Evolutionary conservation across 2,113 vertebrate species (phyloP), one percentile per base, ranked within the genome.

Genomic region (Chaetorhynchus papuensis): DNA sequence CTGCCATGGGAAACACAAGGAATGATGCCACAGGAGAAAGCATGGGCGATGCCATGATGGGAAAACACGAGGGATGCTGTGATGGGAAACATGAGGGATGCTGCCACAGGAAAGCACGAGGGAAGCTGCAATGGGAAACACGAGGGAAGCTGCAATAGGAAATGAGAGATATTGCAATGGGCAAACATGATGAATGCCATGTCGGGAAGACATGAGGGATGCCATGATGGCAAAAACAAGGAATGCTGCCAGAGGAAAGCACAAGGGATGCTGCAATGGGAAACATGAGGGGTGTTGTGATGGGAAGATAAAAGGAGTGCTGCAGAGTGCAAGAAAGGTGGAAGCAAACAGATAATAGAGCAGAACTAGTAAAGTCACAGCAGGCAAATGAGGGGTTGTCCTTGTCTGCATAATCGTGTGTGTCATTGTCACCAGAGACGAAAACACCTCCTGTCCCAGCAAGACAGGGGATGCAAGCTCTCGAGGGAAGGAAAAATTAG

Each of bases 361-460:
- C 31, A 70, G 63, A 94, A 90, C 28, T 13, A 81, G 64, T 59
- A 78, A 86, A 92, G 54, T 26, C 89, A 64, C 65, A 89, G 74
- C 31, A 95, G 53, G 66, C 49, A 96, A 87, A 85, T 33, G 66
- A 93, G 47, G 54, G 90, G 83, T 57, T 92, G 86, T 81, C 89
- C 77, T 61, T 66, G 81, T 59, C 79, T 86, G 80, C 71, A 83
- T 68, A 66, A 93, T 41, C 28, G 5, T 28, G 37, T 56, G 56
- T 83, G 76, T 57, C 80, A 74, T 19, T 45, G 59, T 61, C 85
- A 96, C 39, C 75, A 85, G 75, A 83, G 64, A 82, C 8, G 20
- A 86, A 92, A 95, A 92, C 59, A 83, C 52, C 94, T 92, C 89
- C 76, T 22, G 5, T 59, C 64, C 92, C 93, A 89, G 75, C 5